A percentile compares a stretch with the other conserved stretches of the same genome.
phyloP scores from a whole-genome alignment of 2,888 invertebrate genomes.

The Hemistola chrysoprasaria region DNA sequence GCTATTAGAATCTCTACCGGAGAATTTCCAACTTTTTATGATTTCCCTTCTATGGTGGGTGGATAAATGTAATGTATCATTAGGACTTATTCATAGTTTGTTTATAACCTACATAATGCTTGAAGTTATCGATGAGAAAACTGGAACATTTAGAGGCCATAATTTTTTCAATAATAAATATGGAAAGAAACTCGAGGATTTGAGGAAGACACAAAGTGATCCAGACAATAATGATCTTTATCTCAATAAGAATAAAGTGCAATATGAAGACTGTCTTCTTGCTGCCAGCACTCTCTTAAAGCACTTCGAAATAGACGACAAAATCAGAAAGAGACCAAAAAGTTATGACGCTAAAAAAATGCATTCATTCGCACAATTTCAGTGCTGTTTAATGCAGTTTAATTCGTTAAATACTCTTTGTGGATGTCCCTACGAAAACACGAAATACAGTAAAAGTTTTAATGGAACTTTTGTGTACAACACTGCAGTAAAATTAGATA shows the following conservation, averaged over 20 bases:
- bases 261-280: constrained; percentile 80
- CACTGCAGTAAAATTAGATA: constrained; percentile 83
- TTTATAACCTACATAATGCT: constrained; percentile 81
- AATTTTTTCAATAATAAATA: constrained; percentile 72
- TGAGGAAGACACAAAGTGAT: constrained; percentile 38
- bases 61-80: constrained; percentile 57
- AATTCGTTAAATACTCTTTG: constrained; percentile 85
- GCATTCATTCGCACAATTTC: constrained; percentile 86
- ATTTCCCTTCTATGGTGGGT: constrained; percentile 84
- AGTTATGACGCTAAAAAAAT: constrained; percentile 80
- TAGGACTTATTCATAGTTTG: constrained; percentile 80
- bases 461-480: constrained; percentile 91
- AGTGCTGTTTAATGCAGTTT: constrained; percentile 82
- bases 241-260: constrained; percentile 75
- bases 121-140: constrained; percentile 80
- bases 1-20: constrained; percentile 70
- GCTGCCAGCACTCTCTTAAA: constrained; percentile 81
- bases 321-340: constrained; percentile 76
- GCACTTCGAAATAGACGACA: constrained; percentile 82
- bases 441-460: constrained; percentile 83
- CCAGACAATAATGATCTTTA: constrained; percentile 46
- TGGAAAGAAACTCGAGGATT: constrained; percentile 55
- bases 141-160: constrained; percentile 78
- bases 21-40: constrained; percentile 83
- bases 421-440: constrained; percentile 79